Evolutionary conservation across 2,888 invertebrate genomes (phyloP), one percentile per base, ranked within the genome.

Genomic region (Eumerus sabulonum): DNA sequence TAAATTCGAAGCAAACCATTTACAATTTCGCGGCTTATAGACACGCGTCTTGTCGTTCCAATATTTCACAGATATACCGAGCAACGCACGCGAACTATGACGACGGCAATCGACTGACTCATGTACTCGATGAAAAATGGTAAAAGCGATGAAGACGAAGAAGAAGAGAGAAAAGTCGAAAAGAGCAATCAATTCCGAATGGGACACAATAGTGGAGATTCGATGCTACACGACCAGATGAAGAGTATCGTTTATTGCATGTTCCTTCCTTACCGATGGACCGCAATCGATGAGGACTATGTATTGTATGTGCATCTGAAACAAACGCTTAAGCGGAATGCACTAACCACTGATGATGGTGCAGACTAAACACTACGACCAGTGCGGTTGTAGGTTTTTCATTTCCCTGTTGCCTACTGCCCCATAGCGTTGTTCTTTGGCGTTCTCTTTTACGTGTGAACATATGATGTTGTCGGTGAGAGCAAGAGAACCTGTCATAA

Each of bases 41-140:
- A 27, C 27, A 27, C 1, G 13, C 1, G 9, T 48, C 40, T 16
- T n/a, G 35, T 11, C 47, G 38, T 51, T 27, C 9, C 50, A n/a
- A 35, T 50, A 14, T 50, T 35, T 27, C 17, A 14, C 13, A 42
- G 1, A 13, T 1, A 36, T 51, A 27, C 50, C 18, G 35, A 54
- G 35, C 62, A 4, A 48, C 44, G 50, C 66, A 72, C 76, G 47
- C 64, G 50, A 60, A 72, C 71, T 56, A 48, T 54, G 27, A 54
- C 53, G 35, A 16, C 57, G 2, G 45, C 27, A 13, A 45, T 36
- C 19, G 50, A 71, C 50, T 62, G 45, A 45, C 54, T 70, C 48
- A 47, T 35, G 36, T 70, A 57, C 54, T 56, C 53, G 53, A 70
- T 50, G 56, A 12, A 76, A 57, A 27, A 7, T 27, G 7, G 27